phyloP scores from a whole-genome alignment of 2,113 vertebrate species.

The Ariopsis seemanni region DNA sequence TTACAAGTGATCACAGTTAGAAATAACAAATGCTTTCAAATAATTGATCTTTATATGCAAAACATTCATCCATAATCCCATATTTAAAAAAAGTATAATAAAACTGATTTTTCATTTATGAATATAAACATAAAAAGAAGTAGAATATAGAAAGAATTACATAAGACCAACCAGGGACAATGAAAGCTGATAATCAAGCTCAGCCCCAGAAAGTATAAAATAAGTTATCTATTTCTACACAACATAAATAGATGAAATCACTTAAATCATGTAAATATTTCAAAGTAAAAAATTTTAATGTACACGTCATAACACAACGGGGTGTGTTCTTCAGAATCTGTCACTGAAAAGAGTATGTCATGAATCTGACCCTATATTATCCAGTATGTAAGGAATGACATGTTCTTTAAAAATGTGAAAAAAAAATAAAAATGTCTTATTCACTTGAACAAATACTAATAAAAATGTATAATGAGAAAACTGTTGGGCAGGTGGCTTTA shows the following conservation, averaged over 20 bases:
- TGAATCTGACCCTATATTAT: not conserved
- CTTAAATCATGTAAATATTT: constrained; percentile 32
- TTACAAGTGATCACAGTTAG: constrained; percentile 27
- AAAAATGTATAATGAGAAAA: constrained; percentile 6
- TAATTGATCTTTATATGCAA: constrained; percentile 14
- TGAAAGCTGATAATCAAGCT: not conserved
- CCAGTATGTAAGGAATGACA: not conserved
- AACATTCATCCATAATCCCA: constrained; percentile 25
- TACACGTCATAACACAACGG: constrained; percentile 30
- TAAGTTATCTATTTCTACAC: constrained; percentile 47
- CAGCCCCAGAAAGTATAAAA: constrained; percentile 18
- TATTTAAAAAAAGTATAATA: constrained; percentile 29
- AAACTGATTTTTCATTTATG: constrained; percentile 35
- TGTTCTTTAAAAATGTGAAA: not conserved
- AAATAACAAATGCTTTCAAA: constrained; percentile 12
- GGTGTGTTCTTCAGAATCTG: constrained; percentile 24
- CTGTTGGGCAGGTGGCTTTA: constrained; percentile 8
- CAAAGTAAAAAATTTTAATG: constrained; percentile 8
- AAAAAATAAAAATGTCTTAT: not conserved
- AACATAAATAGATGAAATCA: constrained; percentile 42
- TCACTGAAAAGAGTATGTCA: constrained; percentile 22
- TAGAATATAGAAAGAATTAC: constrained; percentile 11
- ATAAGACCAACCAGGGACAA: constrained; percentile 3
- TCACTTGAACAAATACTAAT: not conserved
- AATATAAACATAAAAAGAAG: constrained; percentile 17